Evolutionary conservation across 2,888 invertebrate genomes (phyloP).

Genomic region (Clepsis dumicolana): DNA sequence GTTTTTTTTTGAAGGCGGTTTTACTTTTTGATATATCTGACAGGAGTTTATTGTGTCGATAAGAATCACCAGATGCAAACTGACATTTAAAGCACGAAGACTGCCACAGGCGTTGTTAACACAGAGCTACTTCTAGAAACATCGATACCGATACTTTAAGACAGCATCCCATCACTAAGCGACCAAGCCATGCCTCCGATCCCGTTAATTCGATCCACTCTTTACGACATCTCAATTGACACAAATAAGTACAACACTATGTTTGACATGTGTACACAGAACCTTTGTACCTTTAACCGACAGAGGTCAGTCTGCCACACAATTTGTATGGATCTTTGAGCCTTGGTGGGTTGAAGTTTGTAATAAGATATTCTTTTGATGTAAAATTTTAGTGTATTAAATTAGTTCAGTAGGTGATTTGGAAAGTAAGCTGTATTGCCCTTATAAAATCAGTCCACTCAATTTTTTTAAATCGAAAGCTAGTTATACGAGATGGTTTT

Average conservation of each 20-base stretch:
- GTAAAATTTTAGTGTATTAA: conserved; percentile 8
- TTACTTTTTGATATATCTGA: too few relatives aligned
- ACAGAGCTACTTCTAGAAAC: too few relatives aligned
- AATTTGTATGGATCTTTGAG: neutral
- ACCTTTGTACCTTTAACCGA: neutral
- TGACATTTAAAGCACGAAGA: too few relatives aligned
- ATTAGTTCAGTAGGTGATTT: neutral
- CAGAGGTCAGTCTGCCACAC: neutral
- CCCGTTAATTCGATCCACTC: conserved; percentile 64
- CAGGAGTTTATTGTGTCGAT: too few relatives aligned
- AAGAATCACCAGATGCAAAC: too few relatives aligned
- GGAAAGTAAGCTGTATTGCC: neutral
- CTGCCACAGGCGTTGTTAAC: too few relatives aligned
- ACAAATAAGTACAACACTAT: conserved; percentile 48
- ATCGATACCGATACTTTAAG: conserved; percentile 45
- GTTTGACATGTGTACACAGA: conserved; percentile 48
- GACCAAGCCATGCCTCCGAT: conserved; percentile 47
- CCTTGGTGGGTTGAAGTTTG: neutral
- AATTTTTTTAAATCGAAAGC: too few relatives aligned
- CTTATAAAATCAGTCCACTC: too few relatives aligned
- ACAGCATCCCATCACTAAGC: conserved; percentile 51
- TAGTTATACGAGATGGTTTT: too few relatives aligned
- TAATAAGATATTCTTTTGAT: conserved; percentile 25
- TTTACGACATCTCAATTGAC: conserved; percentile 60
- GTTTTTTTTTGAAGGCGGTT: too few relatives aligned